Evolutionary conservation across 1,140 invertebrate genomes (phyloP), one percentile per base, ranked within the genome.

Genomic region (Drosophila rufa): DNA sequence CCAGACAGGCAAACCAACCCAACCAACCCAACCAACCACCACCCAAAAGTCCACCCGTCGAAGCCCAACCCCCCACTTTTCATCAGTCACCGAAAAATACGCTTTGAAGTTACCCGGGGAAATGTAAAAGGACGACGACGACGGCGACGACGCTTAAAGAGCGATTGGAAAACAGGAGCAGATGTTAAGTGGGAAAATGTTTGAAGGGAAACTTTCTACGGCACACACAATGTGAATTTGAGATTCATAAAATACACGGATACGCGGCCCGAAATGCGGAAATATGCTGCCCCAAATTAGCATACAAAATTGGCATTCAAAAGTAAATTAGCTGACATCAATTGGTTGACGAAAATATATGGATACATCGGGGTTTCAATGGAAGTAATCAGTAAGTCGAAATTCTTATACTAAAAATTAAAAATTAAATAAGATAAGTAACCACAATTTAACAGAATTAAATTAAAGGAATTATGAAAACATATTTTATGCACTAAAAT

Each of bases 161-260:
- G 68, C 70, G 68, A 43, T 73, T 73, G 70, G 67, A 48, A 48
- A 73, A 73, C 67, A 73, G 69, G 25, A 73, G 67, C 53, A 73
- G 69, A 70, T 70, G 67, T 50, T 66, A 70, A 68, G 64, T 70
- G 67, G 40, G 40, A 68, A 48, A 65, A 25, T 36, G 22, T 65
- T 65, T n/a, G 36, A 40, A 30, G 67, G 67, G 67, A 46, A 36
- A 65, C 48, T 36, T 36, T 22, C 60, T 27, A 22, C 47, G 22
- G 50, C n/a, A 12, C 38, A 17, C 19, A 17, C 19, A 65, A 60
- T 59, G 27, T 33, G 30, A 19, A 22, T 60, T 60, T 60, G 27
- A 51, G 46, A 45, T 62, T 60, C 62, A 66, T 66, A 25, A 66
- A 42, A 62, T 61, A 36, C 33, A 33, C 30, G 27, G 33, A 33